Evolutionary conservation across 2,888 invertebrate species (phyloP).

Genomic region (Choristoneura rosaceana): DNA sequence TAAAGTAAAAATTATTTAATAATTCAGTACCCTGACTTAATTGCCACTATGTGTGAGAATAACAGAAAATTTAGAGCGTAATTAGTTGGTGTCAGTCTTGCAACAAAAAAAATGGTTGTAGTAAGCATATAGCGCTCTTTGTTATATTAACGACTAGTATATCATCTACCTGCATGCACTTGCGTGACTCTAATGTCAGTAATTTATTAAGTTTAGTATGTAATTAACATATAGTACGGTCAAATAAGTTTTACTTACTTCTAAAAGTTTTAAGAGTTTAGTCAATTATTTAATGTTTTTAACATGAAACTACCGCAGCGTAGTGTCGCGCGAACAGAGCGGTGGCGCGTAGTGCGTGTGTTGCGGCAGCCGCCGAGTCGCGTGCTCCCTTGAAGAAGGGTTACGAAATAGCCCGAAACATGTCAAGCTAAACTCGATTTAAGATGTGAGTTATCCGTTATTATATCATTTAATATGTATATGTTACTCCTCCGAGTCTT

Average conservation of each 20-base stretch:
- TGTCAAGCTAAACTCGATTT: too few species aligned
- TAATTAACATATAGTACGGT: background rate
- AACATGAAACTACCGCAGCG: too few species aligned
- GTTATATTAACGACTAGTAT: background rate
- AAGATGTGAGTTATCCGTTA: too few species aligned
- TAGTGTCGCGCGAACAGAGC: too few species aligned
- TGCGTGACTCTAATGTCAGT: background rate
- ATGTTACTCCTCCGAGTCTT: background rate
- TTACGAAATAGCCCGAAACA: too few species aligned
- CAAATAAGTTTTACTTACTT: background rate
- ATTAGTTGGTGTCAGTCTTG: background rate
- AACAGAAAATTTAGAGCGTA: background rate
- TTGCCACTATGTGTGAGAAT: background rate
- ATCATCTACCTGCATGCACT: background rate
- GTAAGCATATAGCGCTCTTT: background rate
- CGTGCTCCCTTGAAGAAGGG: too few species aligned
- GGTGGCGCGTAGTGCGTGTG: too few species aligned
- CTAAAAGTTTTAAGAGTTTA: background rate
- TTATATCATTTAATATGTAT: too few species aligned
- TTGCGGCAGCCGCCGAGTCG: too few species aligned
- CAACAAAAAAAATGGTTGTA: background rate
- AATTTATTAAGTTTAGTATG: background rate
- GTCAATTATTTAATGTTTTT: too few species aligned
- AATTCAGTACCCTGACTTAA: too few species aligned
- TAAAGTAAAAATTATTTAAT: too few species aligned